Evolutionary conservation across 2,797 vertebrate genomes (phyloP).

Genomic region (Rhinogobio ventralis): DNA sequence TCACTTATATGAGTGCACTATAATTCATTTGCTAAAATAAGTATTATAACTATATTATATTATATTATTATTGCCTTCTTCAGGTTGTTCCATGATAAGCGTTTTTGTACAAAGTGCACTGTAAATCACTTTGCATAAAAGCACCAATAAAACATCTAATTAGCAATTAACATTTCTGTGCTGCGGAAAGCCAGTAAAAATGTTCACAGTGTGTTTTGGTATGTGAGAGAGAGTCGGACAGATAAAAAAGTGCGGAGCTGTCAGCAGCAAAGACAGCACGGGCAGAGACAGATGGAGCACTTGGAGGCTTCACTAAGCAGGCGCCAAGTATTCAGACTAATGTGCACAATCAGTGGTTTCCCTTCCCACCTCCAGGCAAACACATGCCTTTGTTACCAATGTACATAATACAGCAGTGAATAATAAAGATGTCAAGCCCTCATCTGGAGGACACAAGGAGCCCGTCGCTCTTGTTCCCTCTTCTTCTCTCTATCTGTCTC

Average conservation of each 20-base stretch:
- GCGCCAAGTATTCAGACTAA: constrained; percentile 71
- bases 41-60: background rate
- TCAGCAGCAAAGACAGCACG: constrained; percentile 51
- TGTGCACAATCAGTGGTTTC: constrained; percentile 69
- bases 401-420: constrained; percentile 70
- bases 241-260: constrained; percentile 29
- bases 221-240: constrained; percentile 54
- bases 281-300: constrained; percentile 74
- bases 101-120: background rate
- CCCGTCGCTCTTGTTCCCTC: constrained; percentile 48
- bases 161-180: constrained; percentile 32
- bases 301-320: constrained; percentile 75
- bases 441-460: constrained; percentile 71
- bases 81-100: background rate
- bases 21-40: background rate
- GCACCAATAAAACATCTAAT: background rate
- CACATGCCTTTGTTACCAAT: constrained; percentile 59
- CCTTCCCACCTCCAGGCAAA: constrained; percentile 68
- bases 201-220: constrained; percentile 48
- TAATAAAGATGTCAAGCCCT: constrained; percentile 75
- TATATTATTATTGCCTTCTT: background rate
- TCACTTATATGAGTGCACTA: background rate
- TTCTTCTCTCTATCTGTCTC: constrained; percentile 40
- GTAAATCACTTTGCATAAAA: background rate
- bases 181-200: constrained; percentile 52